phyloP scores from a whole-genome alignment of 2,797 vertebrate species.

The Dipus sagitta region DNA sequence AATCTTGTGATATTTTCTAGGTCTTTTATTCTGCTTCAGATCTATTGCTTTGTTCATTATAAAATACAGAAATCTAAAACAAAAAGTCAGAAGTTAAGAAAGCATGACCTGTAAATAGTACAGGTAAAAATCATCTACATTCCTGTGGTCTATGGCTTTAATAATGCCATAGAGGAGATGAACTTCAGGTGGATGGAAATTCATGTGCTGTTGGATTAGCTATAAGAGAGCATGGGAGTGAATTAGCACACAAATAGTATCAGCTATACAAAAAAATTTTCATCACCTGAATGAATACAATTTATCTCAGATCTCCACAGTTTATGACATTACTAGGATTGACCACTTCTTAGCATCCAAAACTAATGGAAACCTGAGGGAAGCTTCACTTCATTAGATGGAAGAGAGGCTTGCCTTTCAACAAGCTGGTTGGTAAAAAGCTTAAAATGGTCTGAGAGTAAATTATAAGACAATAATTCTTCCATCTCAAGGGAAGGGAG shows the following conservation, averaged over 20 bases:
- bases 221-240: no score
- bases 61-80: not conserved
- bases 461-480: not conserved
- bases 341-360: not conserved
- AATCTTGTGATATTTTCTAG: not conserved
- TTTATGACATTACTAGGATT: not conserved
- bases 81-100: not conserved
- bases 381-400: not conserved
- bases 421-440: not conserved
- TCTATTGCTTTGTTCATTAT: not conserved
- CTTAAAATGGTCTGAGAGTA: not conserved
- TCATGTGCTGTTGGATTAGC: no score
- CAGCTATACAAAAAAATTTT: no score
- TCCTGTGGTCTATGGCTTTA: no score
- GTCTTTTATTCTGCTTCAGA: not conserved
- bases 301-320: not conserved
- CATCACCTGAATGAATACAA: not conserved
- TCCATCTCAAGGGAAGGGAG: not conserved
- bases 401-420: not conserved
- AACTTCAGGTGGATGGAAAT: no score
- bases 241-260: no score
- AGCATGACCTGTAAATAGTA: not conserved
- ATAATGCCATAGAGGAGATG: no score
- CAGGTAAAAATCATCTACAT: no score
- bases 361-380: not conserved